Conservation (phyloP, 92 coral and sea anemone genomes). For the Nematostella vectensis region DNA sequence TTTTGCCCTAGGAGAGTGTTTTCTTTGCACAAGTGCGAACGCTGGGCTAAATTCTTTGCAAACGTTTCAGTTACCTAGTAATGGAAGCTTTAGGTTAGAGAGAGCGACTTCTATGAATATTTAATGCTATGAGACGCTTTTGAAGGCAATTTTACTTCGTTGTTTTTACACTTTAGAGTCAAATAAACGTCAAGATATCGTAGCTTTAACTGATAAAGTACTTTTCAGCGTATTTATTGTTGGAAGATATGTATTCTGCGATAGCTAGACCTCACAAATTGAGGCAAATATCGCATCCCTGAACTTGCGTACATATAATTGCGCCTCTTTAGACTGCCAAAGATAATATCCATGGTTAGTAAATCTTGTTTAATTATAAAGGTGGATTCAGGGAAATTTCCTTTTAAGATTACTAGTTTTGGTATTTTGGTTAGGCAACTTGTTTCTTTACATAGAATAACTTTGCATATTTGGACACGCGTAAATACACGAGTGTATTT, state of each 20-base stretch:
- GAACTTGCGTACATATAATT: too few relatives aligned
- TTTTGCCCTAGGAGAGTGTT: background rate
- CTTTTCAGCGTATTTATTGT: too few relatives aligned
- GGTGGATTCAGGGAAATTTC: too few relatives aligned
- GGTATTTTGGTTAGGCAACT: too few relatives aligned
- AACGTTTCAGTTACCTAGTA: conserved; percentile 7
- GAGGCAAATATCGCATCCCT: too few relatives aligned
- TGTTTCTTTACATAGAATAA: background rate
- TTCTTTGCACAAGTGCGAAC: background rate
- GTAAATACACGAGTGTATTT: background rate
- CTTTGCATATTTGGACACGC: background rate
- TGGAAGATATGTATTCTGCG: too few relatives aligned
- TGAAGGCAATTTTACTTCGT: background rate
- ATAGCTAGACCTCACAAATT: too few relatives aligned
- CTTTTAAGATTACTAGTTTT: too few relatives aligned
- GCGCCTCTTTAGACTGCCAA: too few relatives aligned
- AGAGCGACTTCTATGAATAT: background rate
- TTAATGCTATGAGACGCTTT: conserved; percentile 4
- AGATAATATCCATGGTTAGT: too few relatives aligned
- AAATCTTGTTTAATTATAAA: too few relatives aligned
- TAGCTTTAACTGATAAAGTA: background rate
- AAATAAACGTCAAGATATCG: background rate
- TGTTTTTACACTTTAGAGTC: background rate
- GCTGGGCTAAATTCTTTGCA: background rate
- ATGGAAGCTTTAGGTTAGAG: background rate